Evolutionary conservation across 2,888 invertebrate species (phyloP), one percentile per base, ranked within the genome.

Genomic region (Hirtodrosophila cameraria): DNA sequence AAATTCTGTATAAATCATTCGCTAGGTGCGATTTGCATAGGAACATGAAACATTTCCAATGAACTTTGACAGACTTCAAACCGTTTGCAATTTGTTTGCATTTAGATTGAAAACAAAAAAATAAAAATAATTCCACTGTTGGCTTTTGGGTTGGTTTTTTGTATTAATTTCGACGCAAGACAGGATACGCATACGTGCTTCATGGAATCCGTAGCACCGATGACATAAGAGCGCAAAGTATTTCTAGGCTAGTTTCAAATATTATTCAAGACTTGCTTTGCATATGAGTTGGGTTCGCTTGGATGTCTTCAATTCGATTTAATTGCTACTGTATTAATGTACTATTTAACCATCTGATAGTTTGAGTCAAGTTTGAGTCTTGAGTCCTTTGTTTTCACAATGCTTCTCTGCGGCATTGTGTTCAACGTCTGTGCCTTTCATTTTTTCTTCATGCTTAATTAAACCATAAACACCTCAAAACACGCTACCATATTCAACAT

Each of bases 401-500:
- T 43, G 50, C 50, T 52, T 36, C 13, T 31, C 13, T 25, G 25
- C 39, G 36, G 11, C 42, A 45, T 54, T 49, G 59, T 58, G 59
- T 58, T 49, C 36, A 30, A 16, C 33, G 16, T 53, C 39, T 59
- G 43, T 52, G 62, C 64, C 79, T 85, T 75, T 82, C 58, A 65
- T 73, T 81, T 69, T 62, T 62, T 31, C 71, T 83, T 67, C 65
- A 58, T 45, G 46, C 74, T 64, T 86, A 77, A 86, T 81, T 86
- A 71, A 81, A 83, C 77, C 71, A 86, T 82, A 82, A 82, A 82
- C 87, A 82, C 85, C 67, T 86, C 65, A 66, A 71, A 71, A 59
- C 85, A 66, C 72, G 85, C 81, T 86, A 82, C 85, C 68, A 68
- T 68, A 64, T 79, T 80, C 61, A 82, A 75, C 60, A 59, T 66